Evolutionary conservation across 2,113 vertebrate genomes (phyloP).

Genomic region (Embiotoca jacksoni): DNA sequence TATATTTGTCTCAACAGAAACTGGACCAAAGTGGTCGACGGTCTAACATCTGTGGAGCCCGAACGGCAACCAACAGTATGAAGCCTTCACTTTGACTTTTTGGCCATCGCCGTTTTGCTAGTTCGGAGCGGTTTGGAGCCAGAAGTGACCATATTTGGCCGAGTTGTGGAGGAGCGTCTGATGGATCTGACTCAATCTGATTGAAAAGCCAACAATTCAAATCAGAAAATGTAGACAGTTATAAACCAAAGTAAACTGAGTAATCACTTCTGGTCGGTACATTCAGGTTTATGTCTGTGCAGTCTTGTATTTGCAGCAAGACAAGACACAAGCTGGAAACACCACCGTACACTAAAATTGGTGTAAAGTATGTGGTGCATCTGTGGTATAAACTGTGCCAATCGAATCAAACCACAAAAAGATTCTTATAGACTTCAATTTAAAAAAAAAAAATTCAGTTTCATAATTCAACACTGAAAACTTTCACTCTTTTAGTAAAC

Average conservation of each 20-base stretch:
- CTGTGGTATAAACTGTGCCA: not conserved
- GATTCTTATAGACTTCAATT: not conserved
- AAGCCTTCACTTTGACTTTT: too few relatives aligned
- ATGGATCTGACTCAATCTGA: too few relatives aligned
- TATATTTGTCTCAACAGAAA: too few relatives aligned
- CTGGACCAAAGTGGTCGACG: too few relatives aligned
- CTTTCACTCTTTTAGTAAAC: slow-evolving; percentile 30
- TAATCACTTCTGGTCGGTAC: not conserved
- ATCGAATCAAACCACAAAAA: too few relatives aligned
- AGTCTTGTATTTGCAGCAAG: slow-evolving; percentile 3
- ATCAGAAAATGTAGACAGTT: not conserved
- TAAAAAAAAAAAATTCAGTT: slow-evolving; percentile 25
- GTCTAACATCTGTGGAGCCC: too few relatives aligned
- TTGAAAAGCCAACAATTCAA: too few relatives aligned
- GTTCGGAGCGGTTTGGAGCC: too few relatives aligned
- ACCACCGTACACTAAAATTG: not conserved
- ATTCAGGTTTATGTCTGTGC: not conserved
- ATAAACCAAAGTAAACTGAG: not conserved
- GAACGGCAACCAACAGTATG: too few relatives aligned
- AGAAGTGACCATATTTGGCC: too few relatives aligned
- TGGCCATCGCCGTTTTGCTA: too few relatives aligned
- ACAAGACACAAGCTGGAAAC: not conserved
- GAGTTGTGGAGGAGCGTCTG: too few relatives aligned
- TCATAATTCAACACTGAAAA: slow-evolving; percentile 20
- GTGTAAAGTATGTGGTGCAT: not conserved